Conservation (phyloP, 1,140 invertebrate genomes). For the Leptopilina clavipes region DNA sequence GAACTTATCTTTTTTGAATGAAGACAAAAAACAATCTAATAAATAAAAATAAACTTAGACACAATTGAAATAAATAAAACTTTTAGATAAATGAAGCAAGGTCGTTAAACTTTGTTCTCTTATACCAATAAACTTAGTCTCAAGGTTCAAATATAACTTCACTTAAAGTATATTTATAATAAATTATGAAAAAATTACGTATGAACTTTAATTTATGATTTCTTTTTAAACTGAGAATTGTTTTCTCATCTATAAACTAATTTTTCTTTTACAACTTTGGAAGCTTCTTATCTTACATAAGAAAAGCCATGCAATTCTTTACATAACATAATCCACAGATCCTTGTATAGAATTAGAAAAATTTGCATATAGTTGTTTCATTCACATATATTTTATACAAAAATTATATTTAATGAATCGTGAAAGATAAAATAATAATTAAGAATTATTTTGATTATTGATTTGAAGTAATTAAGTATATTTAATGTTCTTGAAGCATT, state of each 20-base stretch:
- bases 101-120: too few relatives aligned
- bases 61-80: too few relatives aligned
- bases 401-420: constrained; percentile 2
- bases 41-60: too few relatives aligned
- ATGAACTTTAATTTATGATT: too few relatives aligned
- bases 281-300: constrained; percentile 46
- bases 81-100: too few relatives aligned
- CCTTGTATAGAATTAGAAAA: not conserved
- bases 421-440: not conserved
- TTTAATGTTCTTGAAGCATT: not conserved
- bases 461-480: not conserved
- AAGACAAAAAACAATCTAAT: too few relatives aligned
- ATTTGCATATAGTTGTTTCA: not conserved
- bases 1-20: not conserved
- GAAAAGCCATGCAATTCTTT: constrained; percentile 32
- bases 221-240: not conserved
- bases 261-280: not conserved
- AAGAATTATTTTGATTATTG: not conserved
- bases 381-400: not conserved
- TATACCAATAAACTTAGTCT: too few relatives aligned
- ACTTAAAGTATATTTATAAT: too few relatives aligned
- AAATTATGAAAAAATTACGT: too few relatives aligned
- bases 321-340: constrained; percentile 33
- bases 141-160: too few relatives aligned
- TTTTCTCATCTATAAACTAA: not conserved